Evolutionary conservation across 2,113 vertebrate species (phyloP), one percentile per base, ranked within the genome.

Genomic region (Dissostichus mawsoni): DNA sequence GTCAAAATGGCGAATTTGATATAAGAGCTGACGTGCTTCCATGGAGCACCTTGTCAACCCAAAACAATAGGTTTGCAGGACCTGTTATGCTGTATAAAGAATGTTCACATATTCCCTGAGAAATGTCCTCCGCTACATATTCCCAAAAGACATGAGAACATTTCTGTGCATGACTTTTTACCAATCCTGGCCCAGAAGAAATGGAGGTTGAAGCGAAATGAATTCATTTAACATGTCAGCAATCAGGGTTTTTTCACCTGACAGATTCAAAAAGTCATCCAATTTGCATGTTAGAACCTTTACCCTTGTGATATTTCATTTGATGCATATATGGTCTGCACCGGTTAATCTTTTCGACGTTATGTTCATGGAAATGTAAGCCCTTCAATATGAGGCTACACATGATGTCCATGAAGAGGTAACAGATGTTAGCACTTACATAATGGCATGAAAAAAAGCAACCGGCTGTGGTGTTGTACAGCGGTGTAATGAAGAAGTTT

Each of bases 1-100:
- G 94, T 94, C 94, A 92, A 87, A 89, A 90, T 89, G 91, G 91
- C 82, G 84, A 94, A 93, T 93, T 94, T 94, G 92, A 95, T 94
- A 88, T 93, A 94, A 92, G 91, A 91, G 91, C 89, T 84, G 86
- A 86, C 80, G 92, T 89, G 90, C 90, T 93, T 92, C 79, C 61
- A 69, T 76, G 92, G 89, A 93, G 89, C 92, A 92, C 93, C 93
- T 92, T 94, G 94, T 94, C 94, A 95, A 89, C 90, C 91, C 90
- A 89, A 94, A 94, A 95, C 94, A 95, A 95, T 94, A 91, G 94
- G 89, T 91, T 87, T 90, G 89, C 92, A 67, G 86, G 85, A 91
- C 87, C 88, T 90, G 89, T 94, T 92, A 89, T 71, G 78, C 74
- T 64, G 65, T 83, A 92, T 92, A 93, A 88, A 88, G 81, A 93